These are phyloP conservation scores for Saccopteryx bilineata DNA, from an alignment of 2,113 vertebrate genomes.

Conservation along the genomic window DNA sequence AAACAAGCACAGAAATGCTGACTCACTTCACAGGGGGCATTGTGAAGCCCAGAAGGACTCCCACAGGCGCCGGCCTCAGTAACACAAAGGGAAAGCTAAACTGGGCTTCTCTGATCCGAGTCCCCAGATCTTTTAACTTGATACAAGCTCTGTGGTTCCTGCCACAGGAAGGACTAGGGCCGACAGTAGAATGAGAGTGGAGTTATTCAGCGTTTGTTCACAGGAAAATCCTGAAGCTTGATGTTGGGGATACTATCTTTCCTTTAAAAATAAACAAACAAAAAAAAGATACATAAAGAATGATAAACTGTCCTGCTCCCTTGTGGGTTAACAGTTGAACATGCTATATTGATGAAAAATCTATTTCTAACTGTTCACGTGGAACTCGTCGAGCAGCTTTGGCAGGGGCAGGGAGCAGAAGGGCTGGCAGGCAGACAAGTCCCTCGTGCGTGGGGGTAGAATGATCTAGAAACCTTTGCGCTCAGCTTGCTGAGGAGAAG, in stretches of 20 bases:
- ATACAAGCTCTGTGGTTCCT: neutral
- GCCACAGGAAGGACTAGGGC: neutral
- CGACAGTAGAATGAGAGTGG: neutral
- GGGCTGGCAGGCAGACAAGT: conserved; percentile 53
- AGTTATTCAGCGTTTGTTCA: neutral
- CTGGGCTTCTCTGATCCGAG: conserved; percentile 21
- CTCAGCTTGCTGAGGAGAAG: neutral
- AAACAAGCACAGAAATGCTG: conserved; percentile 63
- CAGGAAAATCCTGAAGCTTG: neutral
- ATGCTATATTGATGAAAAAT: conserved; percentile 42
- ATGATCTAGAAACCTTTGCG: neutral
- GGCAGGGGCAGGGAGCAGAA: conserved; percentile 31
- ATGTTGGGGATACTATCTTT: neutral
- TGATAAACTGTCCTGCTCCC: neutral
- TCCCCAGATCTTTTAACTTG: conserved; percentile 60
- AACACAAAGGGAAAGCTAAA: conserved; percentile 9
- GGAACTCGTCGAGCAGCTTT: conserved; percentile 51
- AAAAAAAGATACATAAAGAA: neutral
- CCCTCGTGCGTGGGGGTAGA: neutral
- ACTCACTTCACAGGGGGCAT: conserved; percentile 25
- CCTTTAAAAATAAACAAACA: neutral
- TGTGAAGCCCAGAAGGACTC: conserved; percentile 44
- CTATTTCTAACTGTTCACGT: conserved; percentile 5
- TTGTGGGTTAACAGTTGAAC: conserved; percentile 36
- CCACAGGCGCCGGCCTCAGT: neutral